A percentile compares a stretch with the other conserved stretches of the same genome.
Evolutionary conservation across 2,797 vertebrate species (phyloP).

Genomic region (Oryzias dopingdopingensis): DNA sequence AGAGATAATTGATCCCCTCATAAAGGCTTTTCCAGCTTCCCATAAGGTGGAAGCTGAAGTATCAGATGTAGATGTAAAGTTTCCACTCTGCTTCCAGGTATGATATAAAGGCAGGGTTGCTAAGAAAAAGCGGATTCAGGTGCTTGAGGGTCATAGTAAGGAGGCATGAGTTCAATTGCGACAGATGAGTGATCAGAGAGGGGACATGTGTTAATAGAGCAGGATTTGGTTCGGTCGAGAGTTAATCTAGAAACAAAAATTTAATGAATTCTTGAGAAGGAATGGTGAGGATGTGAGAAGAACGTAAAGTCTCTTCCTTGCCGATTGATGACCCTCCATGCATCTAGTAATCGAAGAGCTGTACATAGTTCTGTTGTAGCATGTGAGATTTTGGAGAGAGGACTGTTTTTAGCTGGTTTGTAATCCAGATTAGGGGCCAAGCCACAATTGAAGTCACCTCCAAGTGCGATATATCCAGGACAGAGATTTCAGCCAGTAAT

Average conservation of each 20-base stretch:
- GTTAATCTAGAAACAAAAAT: not conserved
- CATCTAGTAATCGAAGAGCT: too few species aligned
- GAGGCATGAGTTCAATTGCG: not conserved
- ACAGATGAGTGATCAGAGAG: not conserved
- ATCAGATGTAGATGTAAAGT: not conserved
- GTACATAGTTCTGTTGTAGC: too few species aligned
- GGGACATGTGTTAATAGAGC: not conserved
- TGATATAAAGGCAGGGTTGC: not conserved
- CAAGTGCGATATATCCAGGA: not conserved
- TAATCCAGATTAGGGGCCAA: not conserved
- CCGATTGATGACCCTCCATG: too few species aligned
- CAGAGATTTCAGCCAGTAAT: not conserved
- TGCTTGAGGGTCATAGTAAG: not conserved
- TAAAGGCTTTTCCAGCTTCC: not conserved
- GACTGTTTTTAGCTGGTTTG: too few species aligned
- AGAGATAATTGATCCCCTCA: not conserved
- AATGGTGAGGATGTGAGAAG: too few species aligned
- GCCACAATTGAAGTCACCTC: not conserved
- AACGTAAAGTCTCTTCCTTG: too few species aligned
- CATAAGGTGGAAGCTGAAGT: not conserved
- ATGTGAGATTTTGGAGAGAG: too few species aligned
- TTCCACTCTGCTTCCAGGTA: not conserved
- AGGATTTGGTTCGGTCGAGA: not conserved
- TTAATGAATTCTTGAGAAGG: not conserved
- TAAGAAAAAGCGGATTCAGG: not conserved